Conservation (phyloP, 1,140 invertebrate species). For the Hesperophylax magnus region DNA sequence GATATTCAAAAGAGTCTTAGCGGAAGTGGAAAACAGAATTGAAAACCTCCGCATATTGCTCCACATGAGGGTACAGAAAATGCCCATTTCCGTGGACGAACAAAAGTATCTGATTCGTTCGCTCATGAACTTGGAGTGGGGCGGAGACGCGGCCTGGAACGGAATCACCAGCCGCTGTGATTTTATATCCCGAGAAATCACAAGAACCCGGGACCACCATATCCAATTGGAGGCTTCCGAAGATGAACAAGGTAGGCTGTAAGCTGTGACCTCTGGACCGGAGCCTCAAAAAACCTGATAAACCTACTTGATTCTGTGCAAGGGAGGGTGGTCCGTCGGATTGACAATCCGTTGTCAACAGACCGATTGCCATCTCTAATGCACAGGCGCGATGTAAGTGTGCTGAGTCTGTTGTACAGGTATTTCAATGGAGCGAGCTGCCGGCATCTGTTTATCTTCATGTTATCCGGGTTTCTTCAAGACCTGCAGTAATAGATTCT, state of each 20-base stretch:
- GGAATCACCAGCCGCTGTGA: constrained; percentile 87
- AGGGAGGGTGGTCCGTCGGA: too few relatives aligned
- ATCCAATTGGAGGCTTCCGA: constrained; percentile 70
- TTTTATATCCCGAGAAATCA: constrained; percentile 79
- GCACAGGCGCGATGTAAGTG: too few relatives aligned
- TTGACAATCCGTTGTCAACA: too few relatives aligned
- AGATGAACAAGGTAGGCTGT: constrained; percentile 61
- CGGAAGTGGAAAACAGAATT: constrained; percentile 93
- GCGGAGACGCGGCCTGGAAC: constrained; percentile 94
- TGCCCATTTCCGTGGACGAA: constrained; percentile 92
- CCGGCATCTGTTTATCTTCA: too few relatives aligned
- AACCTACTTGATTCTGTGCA: too few relatives aligned
- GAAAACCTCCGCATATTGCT: constrained; percentile 85
- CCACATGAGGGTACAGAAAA: constrained; percentile 86
- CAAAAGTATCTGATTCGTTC: constrained; percentile 87
- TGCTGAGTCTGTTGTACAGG: too few relatives aligned
- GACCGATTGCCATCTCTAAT: too few relatives aligned
- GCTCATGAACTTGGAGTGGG: constrained; percentile 77
- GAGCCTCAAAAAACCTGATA: too few relatives aligned
- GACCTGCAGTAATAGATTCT: too few relatives aligned
- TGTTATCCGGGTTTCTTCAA: too few relatives aligned
- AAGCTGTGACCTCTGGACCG: constrained; percentile 21
- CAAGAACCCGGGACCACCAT: constrained; percentile 73
- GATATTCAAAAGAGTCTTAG: constrained; percentile 88
- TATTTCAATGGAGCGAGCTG: too few relatives aligned